Base-by-base conservation (phyloP, 2,888 invertebrate species). In the Drosophila setosimentum region DNA sequence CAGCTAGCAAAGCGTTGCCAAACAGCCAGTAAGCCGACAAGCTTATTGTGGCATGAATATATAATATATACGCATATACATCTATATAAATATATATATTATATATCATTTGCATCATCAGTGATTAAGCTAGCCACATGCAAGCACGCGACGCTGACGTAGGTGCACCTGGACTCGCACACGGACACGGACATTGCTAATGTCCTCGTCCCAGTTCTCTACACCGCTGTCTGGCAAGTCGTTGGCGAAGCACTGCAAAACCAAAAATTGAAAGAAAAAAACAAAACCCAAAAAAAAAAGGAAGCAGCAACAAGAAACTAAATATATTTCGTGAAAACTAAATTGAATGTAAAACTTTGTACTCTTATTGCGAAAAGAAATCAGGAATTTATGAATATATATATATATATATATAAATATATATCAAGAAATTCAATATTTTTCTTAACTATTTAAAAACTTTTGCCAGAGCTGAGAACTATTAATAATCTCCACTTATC, bases 211-310 rank as follows among this genome's bases (percentile, higher is more conserved):
- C 60, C 24, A 60, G 40, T 62, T 45, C n/a, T 49, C 60, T 72
- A 45, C 80, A 71, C 70, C 83, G 76, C 59, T 82, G 76, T 64
- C 89, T 81, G 79, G 74, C 75, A 81, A 85, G 74, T 68, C 86
- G 73, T 55, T 89, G 75, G 73, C 88, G 80, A 76, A 91, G 87
- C 83, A 92, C 91, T 80, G 84, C 75, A 81, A 80, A 63, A 82
- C 68, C 82, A 54, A 69, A 65, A 72, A 64, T 53, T 67, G 21
- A 24, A 42, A 40, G 62, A 33, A 40, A 29, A 29, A 64, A 42
- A 21, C 45, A 61, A 63, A 13, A 55, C 57, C 24, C 45, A 61
- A 63, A 13, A 55, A 59, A 61, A 57, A 35, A 40, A 42, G n/a
- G n/a, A n/a, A 61, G 35, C 33, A 55, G 30, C 32, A 60, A 54